Evolutionary conservation across 2,797 vertebrate genomes (phyloP), one percentile per base, ranked within the genome.

Genomic region (Tragopan temminckii): DNA sequence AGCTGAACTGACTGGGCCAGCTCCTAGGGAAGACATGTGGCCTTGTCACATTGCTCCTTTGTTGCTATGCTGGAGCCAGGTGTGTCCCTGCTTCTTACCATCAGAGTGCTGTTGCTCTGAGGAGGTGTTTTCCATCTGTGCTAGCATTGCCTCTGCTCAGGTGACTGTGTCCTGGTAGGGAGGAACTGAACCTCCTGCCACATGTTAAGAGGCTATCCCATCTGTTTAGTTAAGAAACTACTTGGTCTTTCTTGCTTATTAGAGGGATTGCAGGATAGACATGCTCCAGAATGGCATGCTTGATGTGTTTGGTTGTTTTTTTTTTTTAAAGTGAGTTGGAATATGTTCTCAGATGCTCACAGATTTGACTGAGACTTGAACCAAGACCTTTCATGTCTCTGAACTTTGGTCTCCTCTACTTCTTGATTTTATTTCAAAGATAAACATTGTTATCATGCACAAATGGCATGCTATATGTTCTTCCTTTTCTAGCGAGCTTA

Each of bases 1-100:
- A 14, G 0, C 61, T 6, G 24, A 64, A 62, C 8, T 13, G 21
- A 24, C 35, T 43, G 74, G 36, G 29, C 11, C 27, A 63, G 40
- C 20, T 5, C 0, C 15, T 8, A 50, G 13, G 36, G 38, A 63
- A 48, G 50, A n/a, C 20, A 3, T 0, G 2, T 45, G 35, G 24
- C 9, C 1, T 23, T 55, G 25, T 71, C 36, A 67, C 25, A 48
- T 46, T 46, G 16, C 18, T 69, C 35, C 29, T 35, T 52, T 82
- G 57, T 74, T 7, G 18, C 46, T 38, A 9, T 13, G 15, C 20
- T 79, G 79, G 82, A 78, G 53, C 13, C 35, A 69, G 58, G 5
- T 0, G 29, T 27, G 79, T 19, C 76, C 3, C 63, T 79, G 29
- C 46, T 42, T 50, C 77, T 70, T 31, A 53, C 29, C 24, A 27